Base-by-base conservation (phyloP, 1,140 invertebrate genomes). In the Nebria ingens region DNA sequence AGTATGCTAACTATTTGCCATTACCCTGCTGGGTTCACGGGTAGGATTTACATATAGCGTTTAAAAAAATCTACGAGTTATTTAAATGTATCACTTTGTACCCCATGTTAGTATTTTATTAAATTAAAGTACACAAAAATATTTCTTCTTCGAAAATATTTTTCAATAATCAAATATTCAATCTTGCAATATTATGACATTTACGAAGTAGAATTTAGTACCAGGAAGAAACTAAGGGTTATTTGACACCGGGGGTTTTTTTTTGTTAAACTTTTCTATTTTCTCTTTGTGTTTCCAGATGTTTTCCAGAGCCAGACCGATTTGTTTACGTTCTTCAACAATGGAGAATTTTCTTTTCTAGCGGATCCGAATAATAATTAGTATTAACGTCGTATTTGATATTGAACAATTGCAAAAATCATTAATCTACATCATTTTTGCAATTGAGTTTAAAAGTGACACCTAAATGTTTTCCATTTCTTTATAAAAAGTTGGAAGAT, bases 231-330 rank as follows among this genome's bases (percentile, higher is more conserved):
- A 34, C 25, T 34, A 34, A 50, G 21, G 51, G 53, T 58, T 54
- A 58, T 54, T 60, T 52, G 12, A 53, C 22, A 22, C 53, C 3
- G 19, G 57, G 59, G 58, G 62, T 61, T 56, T 61, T 54, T 63
- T 63, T 9, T 45, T n/a, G n/a, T 17, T 45, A 68, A 65, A 68
- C 65, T 64, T 65, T 61, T 67, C 67, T 68, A 68, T 65, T 68
- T 66, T 70, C 64, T 68, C 63, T 69, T 70, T 70, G 66, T 70
- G 66, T 68, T 70, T 70, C 59, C 68, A 70, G 68, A 70, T 70
- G 52, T 59, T 64, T n/a, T n/a, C 62, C 63, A 57, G 63, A 62
- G 61, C 61, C 56, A 54, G 60, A 60, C 53, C 58, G 59, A 55
- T 55, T 61, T 52, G 57, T 61, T 52, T 34, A n/a, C 25, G 25